Percentiles rank a stretch among this genome's conserved stretches.
phyloP scores from a whole-genome alignment of 2,888 invertebrate genomes.

The Stenodema calcarata region DNA sequence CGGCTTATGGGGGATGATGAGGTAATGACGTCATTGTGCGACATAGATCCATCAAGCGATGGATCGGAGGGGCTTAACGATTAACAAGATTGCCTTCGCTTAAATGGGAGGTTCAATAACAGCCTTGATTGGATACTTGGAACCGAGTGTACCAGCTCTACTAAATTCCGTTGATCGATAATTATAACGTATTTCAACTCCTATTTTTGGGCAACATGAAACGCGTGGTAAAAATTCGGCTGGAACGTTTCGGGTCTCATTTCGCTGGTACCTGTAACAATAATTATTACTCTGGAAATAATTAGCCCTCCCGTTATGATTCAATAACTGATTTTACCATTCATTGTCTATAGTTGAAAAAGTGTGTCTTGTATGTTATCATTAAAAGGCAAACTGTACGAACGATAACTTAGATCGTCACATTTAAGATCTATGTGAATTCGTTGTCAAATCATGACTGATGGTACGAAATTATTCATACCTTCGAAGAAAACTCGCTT shows the following conservation, averaged over 20 bases:
- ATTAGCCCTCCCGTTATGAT: not conserved
- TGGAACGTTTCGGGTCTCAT: not conserved
- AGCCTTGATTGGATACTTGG: not conserved
- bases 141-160: not conserved
- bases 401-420: no score
- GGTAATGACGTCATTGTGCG: not conserved
- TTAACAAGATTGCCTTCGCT: not conserved
- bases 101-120: not conserved
- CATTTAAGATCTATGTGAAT: not conserved
- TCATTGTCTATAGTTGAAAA: no score
- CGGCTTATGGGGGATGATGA: not conserved
- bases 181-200: no score
- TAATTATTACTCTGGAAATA: not conserved
- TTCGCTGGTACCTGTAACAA: not conserved
- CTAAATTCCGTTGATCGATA: not conserved
- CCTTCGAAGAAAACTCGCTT: not conserved
- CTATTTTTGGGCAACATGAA: not conserved
- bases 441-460: not conserved
- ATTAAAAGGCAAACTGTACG: no score
- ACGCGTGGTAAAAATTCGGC: not conserved
- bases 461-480: not conserved
- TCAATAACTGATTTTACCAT: not conserved
- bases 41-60: not conserved
- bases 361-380: no score
- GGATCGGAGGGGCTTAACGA: not conserved